These are phyloP conservation scores for Zaprionus camerounensis DNA, from an alignment of 1,140 invertebrate genomes.

Conservation along the genomic window DNA sequence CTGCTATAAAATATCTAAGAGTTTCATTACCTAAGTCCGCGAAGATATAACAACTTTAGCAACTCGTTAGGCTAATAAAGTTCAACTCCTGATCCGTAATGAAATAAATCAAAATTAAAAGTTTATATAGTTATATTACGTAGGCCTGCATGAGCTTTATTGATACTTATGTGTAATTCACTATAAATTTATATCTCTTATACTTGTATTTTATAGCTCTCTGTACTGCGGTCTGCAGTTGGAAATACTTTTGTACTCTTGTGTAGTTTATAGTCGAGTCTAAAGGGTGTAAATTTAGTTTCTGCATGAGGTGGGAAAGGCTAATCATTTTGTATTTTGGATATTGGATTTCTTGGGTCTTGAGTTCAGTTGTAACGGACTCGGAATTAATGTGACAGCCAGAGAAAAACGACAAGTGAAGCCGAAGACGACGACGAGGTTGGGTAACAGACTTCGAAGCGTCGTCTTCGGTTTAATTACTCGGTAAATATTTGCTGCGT, in stretches of 20 bases:
- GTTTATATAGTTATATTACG: too few relatives aligned
- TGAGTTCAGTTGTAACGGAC: neutral
- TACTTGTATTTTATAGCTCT: neutral
- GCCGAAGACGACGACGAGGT: neutral
- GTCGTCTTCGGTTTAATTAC: slow-evolving; percentile 67
- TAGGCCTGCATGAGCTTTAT: too few relatives aligned
- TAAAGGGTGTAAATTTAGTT: neutral
- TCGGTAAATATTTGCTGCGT: slow-evolving; percentile 75
- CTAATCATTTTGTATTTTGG: neutral
- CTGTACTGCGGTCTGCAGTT: neutral
- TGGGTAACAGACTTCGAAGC: slow-evolving; percentile 4
- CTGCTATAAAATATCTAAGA: too few relatives aligned
- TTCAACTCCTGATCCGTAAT: too few relatives aligned
- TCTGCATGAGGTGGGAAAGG: neutral
- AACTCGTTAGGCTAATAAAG: too few relatives aligned
- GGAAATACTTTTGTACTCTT: neutral
- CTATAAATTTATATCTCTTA: too few relatives aligned
- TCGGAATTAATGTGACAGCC: slow-evolving; percentile 7
- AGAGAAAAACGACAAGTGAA: slow-evolving; percentile 1
- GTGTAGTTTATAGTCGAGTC: neutral
- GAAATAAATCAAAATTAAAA: too few relatives aligned
- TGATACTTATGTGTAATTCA: too few relatives aligned
- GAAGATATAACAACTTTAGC: too few relatives aligned
- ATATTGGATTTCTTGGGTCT: neutral
- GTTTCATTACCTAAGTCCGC: too few relatives aligned